phyloP scores from a whole-genome alignment of 2,888 invertebrate species.

The Ophonus ardosiacus region DNA sequence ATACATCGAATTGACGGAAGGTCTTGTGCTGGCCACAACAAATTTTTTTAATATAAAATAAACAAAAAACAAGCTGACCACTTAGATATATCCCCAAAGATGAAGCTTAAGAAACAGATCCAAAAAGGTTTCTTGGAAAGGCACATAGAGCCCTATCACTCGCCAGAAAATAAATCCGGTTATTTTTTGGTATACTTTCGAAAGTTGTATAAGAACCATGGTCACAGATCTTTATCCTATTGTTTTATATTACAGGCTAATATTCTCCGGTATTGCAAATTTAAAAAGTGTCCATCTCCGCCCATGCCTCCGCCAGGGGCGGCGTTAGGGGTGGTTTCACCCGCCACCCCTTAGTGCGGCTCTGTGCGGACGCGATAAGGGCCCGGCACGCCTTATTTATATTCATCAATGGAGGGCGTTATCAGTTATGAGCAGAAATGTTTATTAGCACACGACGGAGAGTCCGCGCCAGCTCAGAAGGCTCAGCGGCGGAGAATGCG shows the following conservation, averaged over 20 bases:
- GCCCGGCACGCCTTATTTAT: constrained; percentile 74
- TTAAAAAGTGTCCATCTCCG: constrained; percentile 6
- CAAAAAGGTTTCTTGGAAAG: no score
- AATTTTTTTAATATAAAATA: no score
- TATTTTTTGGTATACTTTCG: no score
- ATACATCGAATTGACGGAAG: no score
- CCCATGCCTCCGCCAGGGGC: constrained; percentile 29
- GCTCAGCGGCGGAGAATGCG: neutral
- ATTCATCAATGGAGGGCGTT: constrained; percentile 75
- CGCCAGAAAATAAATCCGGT: no score
- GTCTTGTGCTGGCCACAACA: no score
- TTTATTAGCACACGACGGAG: constrained; percentile 71
- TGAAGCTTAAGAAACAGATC: no score
- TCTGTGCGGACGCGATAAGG: constrained; percentile 74
- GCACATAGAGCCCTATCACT: no score
- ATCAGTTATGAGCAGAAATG: constrained; percentile 75
- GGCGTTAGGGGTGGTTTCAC: neutral
- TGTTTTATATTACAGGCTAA: neutral
- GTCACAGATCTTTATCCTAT: neutral
- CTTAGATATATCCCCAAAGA: no score
- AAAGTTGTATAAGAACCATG: no score
- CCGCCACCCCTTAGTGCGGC: constrained; percentile 64
- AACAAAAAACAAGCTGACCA: no score
- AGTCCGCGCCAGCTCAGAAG: constrained; percentile 27
- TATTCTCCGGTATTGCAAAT: neutral